These are phyloP conservation scores for Cynocephalus volans DNA, from an alignment of 2,113 vertebrate species.

Conservation along the genomic window DNA sequence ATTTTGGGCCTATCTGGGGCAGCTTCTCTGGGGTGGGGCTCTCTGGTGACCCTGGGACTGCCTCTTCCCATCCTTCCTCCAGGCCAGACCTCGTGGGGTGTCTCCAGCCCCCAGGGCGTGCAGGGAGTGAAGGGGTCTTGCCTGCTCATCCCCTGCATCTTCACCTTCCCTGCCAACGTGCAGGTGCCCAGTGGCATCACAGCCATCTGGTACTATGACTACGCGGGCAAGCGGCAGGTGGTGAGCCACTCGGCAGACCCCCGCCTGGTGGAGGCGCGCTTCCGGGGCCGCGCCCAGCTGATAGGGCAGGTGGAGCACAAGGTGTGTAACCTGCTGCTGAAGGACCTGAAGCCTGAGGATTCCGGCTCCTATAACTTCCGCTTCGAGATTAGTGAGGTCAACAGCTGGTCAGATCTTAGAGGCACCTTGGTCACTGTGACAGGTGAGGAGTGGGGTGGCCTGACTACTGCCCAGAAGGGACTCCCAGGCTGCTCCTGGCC, in stretches of 20 bases:
- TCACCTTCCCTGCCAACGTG: constrained; percentile 74
- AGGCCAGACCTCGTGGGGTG: constrained; percentile 80
- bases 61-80: not conserved
- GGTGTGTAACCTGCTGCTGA: constrained; percentile 86
- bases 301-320: not conserved
- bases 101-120: constrained; percentile 74
- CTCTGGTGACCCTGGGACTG: no score
- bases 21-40: not conserved
- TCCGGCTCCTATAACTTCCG: constrained; percentile 86
- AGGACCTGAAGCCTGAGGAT: constrained; percentile 62
- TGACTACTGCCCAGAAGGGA: not conserved
- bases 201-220: constrained; percentile 89
- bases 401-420: constrained; percentile 81
- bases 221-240: accelerated
- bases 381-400: constrained; percentile 84
- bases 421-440: constrained; percentile 74
- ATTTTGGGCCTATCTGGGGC: not conserved
- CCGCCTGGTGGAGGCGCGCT: not conserved
- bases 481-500: not conserved
- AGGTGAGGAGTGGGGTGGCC: constrained; percentile 71
- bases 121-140: constrained; percentile 81
- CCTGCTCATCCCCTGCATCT: constrained; percentile 86
- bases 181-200: not conserved
- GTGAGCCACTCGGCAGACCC: constrained; percentile 73
- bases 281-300: constrained; percentile 73